A percentile compares a stretch with the other conserved stretches of the same genome.
Conservation (phyloP, 2,113 vertebrate species). For the Anhinga rufa region DNA sequence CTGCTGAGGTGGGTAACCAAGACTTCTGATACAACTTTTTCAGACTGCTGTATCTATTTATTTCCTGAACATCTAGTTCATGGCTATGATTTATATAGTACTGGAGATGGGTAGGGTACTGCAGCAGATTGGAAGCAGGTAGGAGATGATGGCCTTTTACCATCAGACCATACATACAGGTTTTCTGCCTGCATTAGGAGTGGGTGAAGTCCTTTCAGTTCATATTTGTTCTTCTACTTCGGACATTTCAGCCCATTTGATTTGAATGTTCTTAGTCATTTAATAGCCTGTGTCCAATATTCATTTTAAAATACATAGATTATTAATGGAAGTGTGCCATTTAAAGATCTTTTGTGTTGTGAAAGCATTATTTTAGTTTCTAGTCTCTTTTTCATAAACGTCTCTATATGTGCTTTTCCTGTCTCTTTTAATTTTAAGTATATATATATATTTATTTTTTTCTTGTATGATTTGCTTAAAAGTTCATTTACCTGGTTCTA, state of each 20-base stretch:
- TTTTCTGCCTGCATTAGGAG: not conserved
- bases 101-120: not conserved
- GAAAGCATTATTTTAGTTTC: not conserved
- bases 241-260: not conserved
- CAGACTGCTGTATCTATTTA: not conserved
- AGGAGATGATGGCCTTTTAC: not conserved
- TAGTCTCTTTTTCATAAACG: not conserved
- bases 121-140: not conserved
- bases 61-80: not conserved
- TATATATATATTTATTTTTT: not conserved
- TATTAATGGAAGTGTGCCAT: not conserved
- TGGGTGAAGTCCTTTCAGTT: not conserved
- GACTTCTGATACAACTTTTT: not conserved
- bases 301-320: not conserved
- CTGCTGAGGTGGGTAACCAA: not conserved
- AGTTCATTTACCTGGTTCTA: not conserved
- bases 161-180: not conserved
- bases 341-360: not conserved
- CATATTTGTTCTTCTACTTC: not conserved
- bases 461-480: not conserved
- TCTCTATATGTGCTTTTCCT: not conserved
- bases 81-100: not conserved
- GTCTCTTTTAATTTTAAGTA: not conserved
- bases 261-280: not conserved
- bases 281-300: not conserved